phyloP scores from a whole-genome alignment of 2,797 vertebrate species.

The Myotis daubentonii region DNA sequence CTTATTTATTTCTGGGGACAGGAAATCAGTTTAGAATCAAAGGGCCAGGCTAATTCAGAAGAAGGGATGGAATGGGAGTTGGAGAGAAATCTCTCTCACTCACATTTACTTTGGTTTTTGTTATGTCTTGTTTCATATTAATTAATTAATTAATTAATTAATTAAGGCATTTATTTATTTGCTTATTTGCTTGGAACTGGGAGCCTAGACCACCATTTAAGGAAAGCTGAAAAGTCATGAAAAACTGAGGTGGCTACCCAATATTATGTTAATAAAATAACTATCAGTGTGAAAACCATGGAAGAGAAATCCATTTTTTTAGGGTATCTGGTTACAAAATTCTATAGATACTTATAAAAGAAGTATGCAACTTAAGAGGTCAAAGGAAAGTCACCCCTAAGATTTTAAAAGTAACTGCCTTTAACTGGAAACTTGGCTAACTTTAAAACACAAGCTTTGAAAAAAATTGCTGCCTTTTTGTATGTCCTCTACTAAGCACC shows the following conservation, averaged over 20 bases:
- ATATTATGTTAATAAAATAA: not conserved
- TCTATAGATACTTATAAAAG: not conserved
- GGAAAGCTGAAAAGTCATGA: conserved; percentile 15
- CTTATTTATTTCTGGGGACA: not conserved
- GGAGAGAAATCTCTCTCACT: not conserved
- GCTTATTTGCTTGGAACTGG: not conserved
- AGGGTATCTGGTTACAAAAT: not conserved
- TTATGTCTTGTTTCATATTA: not conserved
- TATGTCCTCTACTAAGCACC: not conserved
- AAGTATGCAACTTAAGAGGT: conserved; percentile 4
- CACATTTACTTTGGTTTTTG: not conserved
- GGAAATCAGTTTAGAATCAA: not conserved
- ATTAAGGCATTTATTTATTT: not conserved
- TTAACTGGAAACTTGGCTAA: not conserved
- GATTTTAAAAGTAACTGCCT: not conserved
- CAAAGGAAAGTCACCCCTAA: not conserved
- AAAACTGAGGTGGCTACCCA: not conserved
- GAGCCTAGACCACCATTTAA: not conserved
- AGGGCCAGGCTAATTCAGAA: not conserved
- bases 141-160: not conserved
- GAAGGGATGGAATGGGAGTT: not conserved
- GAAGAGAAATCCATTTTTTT: conserved; percentile 6
- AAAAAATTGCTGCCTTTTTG: not conserved
- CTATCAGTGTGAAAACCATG: not conserved
- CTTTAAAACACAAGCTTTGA: not conserved